Evolutionary conservation across 1,140 invertebrate species (phyloP), one percentile per base, ranked within the genome.

Genomic region (Pemphigus obesinymphae): DNA sequence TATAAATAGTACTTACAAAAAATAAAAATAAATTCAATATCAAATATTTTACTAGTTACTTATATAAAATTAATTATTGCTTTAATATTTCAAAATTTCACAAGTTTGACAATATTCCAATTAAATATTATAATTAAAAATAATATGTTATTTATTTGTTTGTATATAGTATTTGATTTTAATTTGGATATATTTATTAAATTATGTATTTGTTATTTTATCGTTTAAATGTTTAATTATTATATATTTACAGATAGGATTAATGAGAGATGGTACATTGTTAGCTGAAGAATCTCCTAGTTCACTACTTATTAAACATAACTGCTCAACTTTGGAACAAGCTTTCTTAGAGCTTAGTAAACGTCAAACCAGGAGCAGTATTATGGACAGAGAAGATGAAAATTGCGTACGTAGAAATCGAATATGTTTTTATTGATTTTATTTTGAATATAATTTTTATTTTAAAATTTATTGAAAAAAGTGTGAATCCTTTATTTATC

Each of bases 211-310:
- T 8, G n/a, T 23, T 8, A 55, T 55, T 55, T 23, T 11, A 55
- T 26, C 7, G 8, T 55, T 10, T 26, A 55, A 55, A 37, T 61
- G 15, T 61, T 61, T 58, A 23, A 29, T 63, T 20, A 31, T 48
- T 48, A 3, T 50, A n/a, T 23, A 83, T 40, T 84, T 83, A 34
- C 83, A 89, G 88, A 89, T 90, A 83, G 90, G 90, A 13, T 84
- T 91, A 23, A 91, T 91, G 90, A 85, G 91, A 84, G 88, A 87
- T 84, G 91, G 91, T 17, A 85, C 87, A 34, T 85, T 91, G 20
- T 85, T 91, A 66, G 90, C 90, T 1, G 90, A 91, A 86, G 87
- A 89, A 82, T 87, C 88, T 50, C 91, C 91, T 1, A 85, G 87
- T 6, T 85, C 85, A 45, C 84, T 91, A 2, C 86, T 91, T 63